phyloP scores from a whole-genome alignment of 2,797 vertebrate species.

The Syndactyla subalaris region DNA sequence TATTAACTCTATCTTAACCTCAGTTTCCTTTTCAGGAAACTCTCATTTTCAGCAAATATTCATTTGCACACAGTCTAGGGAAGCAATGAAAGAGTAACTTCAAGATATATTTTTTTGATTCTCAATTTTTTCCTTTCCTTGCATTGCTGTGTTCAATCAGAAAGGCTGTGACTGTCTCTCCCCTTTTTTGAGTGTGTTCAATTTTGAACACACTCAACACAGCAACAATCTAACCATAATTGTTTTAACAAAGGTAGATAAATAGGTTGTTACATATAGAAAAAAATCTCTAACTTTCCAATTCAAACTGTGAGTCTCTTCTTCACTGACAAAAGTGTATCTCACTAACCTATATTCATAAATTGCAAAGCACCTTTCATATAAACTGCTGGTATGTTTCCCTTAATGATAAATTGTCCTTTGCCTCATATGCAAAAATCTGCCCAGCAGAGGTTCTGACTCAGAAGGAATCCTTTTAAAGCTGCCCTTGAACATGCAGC shows the following conservation, averaged over 20 bases:
- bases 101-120: not conserved
- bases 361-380: not conserved
- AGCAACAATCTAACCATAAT: not conserved
- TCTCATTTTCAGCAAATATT: not conserved
- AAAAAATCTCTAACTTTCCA: not conserved
- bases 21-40: not conserved
- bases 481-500: not conserved
- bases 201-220: not conserved
- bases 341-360: not conserved
- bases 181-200: not conserved
- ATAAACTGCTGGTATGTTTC: not conserved
- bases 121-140: not conserved
- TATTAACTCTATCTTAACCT: not conserved
- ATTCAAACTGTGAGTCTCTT: not conserved
- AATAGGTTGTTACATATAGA: not conserved
- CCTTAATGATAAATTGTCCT: not conserved
- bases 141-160: not conserved
- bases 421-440: not conserved
- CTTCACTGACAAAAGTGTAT: not conserved
- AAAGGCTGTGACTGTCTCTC: not conserved
- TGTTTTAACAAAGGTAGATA: not conserved
- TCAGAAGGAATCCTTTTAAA: not conserved
- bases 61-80: not conserved
- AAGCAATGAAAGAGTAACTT: not conserved
- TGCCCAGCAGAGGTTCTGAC: not conserved